Conservation (phyloP, 2,888 invertebrate species). For the Dicranocentrus wangi region DNA sequence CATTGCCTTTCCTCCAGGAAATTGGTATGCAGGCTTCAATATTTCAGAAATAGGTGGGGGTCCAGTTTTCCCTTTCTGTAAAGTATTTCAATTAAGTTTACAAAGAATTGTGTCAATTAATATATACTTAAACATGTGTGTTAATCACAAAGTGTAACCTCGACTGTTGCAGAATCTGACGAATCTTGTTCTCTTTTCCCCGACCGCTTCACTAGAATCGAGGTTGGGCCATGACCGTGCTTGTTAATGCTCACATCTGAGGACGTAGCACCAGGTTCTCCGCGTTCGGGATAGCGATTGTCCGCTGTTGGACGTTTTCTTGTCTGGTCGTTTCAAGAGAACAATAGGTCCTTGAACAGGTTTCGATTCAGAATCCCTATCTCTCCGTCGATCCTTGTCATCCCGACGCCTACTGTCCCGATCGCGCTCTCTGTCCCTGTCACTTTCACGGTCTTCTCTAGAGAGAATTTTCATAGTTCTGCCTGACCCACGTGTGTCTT, state of each 20-base stretch:
- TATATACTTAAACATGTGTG: neutral
- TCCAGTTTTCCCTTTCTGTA: constrained; percentile 50
- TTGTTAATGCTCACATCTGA: constrained; percentile 10
- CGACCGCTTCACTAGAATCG: constrained; percentile 60
- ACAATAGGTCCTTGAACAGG: constrained; percentile 63
- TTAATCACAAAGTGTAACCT: too few species aligned
- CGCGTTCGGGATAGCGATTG: too few species aligned
- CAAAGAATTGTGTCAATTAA: neutral
- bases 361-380: constrained; percentile 24
- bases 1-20: constrained; percentile 63
- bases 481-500: constrained; percentile 7
- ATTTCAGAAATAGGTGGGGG: constrained; percentile 46
- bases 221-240: constrained; percentile 33
- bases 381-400: constrained; percentile 44
- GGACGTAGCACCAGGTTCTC: constrained; percentile 1
- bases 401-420: constrained; percentile 49
- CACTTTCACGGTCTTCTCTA: constrained; percentile 29
- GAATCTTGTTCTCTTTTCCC: constrained; percentile 42
- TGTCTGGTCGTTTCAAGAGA: constrained; percentile 64
- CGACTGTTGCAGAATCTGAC: constrained; percentile 32
- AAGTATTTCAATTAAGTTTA: constrained; percentile 11
- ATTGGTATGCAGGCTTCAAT: constrained; percentile 60
- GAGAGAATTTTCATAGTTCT: constrained; percentile 37
- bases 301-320: constrained; percentile 14
- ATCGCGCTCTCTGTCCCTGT: constrained; percentile 42